Base-by-base conservation (phyloP, 1,140 invertebrate species). In the Sarcophaga peregrina region DNA sequence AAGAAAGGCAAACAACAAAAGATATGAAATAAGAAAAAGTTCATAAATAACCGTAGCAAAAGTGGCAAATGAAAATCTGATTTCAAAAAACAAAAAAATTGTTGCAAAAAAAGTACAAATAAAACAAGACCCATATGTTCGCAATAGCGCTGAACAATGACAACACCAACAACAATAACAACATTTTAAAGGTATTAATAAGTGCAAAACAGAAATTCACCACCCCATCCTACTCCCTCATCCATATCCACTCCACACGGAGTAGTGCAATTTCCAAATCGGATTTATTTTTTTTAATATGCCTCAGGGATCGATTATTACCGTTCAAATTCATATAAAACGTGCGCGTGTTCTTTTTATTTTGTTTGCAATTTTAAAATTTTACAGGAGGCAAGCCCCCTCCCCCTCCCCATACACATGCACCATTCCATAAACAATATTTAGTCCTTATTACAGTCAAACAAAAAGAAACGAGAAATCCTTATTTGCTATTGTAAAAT, bases 241-340 rank as follows among this genome's bases (percentile, higher is more conserved):
- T 20, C 1, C 2, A 15, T 62, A 62, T 62, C 6, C 6, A 62
- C 6, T 62, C n/a, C n/a, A 62, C 5, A 47, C 0, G 8, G n/a
- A 52, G 47, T 52, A 81, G 81, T 82, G 83, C 74, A 83, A 86
- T 85, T 87, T 87, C 25, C 84, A 86, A 87, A 87, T 86, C 87
- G 87, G 88, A 90, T 90, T 90, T 90, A 88, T 88, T 90, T 90
- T n/a, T 68, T 89, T 90, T 90, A 90, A 90, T 90, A 89, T 90
- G 88, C 88, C 88, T 89, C 88, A 88, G 88, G 88, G 88, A 90
- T 90, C 88, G 88, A 90, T 90, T 90, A 90, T 90, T 90, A 87
- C 88, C 88, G 88, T 88, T 90, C 88, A 90, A 90, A 90, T 90
- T 89, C 88, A 87, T 87, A 89, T 89, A 89, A 89, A 89, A 89